Evolutionary conservation across 2,113 vertebrate genomes (phyloP).

Genomic region (Macrotis lagotis): DNA sequence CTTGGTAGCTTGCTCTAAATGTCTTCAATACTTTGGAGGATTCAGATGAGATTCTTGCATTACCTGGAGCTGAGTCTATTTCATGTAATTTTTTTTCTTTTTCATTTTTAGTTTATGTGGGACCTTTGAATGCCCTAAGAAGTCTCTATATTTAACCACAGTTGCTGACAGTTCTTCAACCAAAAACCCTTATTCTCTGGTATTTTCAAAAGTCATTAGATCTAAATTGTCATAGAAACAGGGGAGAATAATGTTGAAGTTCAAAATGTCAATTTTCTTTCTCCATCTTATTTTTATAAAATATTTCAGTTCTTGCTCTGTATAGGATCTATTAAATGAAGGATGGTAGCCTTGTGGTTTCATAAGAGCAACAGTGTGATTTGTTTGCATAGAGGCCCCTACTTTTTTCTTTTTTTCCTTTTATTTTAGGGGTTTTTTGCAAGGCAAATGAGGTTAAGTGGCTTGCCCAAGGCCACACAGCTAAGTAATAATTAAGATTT

Average conservation of each 20-base stretch:
- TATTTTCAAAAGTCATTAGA: constrained; percentile 66
- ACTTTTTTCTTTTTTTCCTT: too few relatives aligned
- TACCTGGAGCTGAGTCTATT: constrained; percentile 34
- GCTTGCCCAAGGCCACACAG: too few relatives aligned
- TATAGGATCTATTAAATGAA: constrained; percentile 30
- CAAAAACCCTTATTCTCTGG: constrained; percentile 49
- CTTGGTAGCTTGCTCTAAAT: constrained; percentile 31
- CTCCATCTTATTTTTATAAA: constrained; percentile 51
- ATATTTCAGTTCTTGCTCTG: constrained; percentile 37
- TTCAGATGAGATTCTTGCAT: constrained; percentile 51
- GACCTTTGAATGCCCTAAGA: constrained; percentile 56
- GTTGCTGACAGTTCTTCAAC: constrained; percentile 60
- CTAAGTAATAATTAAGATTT: too few relatives aligned
- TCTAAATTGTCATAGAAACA: constrained; percentile 68
- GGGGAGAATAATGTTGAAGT: constrained; percentile 44
- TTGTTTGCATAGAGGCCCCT: neutral
- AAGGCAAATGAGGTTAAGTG: too few relatives aligned
- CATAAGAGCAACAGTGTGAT: neutral
- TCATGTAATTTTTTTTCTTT: constrained; percentile 55
- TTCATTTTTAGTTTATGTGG: constrained; percentile 20
- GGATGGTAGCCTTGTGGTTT: neutral
- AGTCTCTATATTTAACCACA: constrained; percentile 59
- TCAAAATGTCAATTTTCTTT: constrained; percentile 63
- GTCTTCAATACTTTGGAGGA: constrained; percentile 52
- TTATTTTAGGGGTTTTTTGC: too few relatives aligned